Evolutionary conservation across 2,888 invertebrate species (phyloP).

Genomic region (Orthonychiurus folsomi): DNA sequence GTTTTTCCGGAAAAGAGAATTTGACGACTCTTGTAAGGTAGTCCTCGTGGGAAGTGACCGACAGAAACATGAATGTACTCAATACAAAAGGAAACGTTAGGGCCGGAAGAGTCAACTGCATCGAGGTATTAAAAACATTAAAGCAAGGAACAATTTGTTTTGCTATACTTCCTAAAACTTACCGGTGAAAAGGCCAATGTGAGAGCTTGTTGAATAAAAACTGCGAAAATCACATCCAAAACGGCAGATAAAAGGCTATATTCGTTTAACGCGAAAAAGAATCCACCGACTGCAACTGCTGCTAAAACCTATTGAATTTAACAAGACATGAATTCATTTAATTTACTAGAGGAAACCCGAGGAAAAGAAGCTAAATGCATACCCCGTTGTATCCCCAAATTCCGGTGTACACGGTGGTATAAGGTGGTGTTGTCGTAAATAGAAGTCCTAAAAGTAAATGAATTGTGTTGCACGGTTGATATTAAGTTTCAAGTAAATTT

Average conservation of each 20-base stretch:
- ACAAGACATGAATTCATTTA: too few relatives aligned
- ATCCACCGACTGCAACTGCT: conserved; percentile 45
- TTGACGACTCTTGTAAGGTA: conserved; percentile 41
- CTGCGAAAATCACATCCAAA: conserved; percentile 44
- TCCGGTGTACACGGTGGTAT: conserved; percentile 44
- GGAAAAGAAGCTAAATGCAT: too few relatives aligned
- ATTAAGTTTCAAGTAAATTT: too few relatives aligned
- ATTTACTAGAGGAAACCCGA: too few relatives aligned
- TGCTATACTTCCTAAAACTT: conserved; percentile 15
- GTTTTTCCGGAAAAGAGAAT: conserved; percentile 44
- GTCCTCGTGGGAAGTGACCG: conserved; percentile 42
- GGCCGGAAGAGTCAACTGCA: conserved; percentile 41
- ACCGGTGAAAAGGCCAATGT: conserved; percentile 42
- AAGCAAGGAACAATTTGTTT: neutral
- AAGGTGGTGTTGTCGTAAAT: conserved; percentile 24
- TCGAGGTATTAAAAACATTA: conserved; percentile 11
- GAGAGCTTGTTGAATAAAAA: conserved; percentile 43
- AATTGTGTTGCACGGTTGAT: conserved; percentile 2
- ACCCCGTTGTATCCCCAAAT: conserved; percentile 47
- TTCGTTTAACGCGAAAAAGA: conserved; percentile 44
- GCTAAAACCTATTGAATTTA: too few relatives aligned
- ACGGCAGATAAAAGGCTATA: conserved; percentile 42
- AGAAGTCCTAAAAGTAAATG: conserved; percentile 23
- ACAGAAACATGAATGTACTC: conserved; percentile 44
- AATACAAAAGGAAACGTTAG: conserved; percentile 45